These are phyloP conservation scores for Chaenocephalus aceratus DNA, from an alignment of 2,113 vertebrate species.

Conservation along the genomic window DNA sequence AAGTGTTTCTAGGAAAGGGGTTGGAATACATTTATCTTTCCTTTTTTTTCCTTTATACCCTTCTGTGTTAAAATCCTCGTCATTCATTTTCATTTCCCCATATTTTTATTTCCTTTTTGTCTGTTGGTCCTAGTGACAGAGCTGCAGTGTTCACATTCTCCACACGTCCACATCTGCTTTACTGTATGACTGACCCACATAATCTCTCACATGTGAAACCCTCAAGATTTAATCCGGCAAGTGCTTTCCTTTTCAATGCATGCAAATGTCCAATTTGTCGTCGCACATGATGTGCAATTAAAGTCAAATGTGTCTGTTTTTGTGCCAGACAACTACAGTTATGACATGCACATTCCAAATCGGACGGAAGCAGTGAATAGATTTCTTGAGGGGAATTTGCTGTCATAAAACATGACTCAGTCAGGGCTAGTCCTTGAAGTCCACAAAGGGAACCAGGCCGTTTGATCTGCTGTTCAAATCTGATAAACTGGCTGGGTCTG, in stretches of 20 bases:
- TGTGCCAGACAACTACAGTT: conserved; percentile 42
- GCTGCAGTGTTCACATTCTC: conserved; percentile 15
- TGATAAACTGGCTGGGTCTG: conserved; percentile 40
- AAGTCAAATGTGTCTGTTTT: conserved; percentile 57
- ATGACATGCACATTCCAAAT: conserved; percentile 66
- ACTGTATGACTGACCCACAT: conserved; percentile 32
- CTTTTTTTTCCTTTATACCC: neutral
- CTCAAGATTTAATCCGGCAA: conserved; percentile 35
- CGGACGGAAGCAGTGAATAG: conserved; percentile 47
- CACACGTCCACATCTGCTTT: neutral
- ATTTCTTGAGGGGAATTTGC: conserved; percentile 60
- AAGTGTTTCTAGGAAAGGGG: neutral
- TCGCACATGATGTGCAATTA: conserved; percentile 52
- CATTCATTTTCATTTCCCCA: neutral
- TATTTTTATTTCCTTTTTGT: neutral
- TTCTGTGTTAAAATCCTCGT: neutral
- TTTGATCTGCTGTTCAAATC: neutral
- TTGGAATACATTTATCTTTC: neutral
- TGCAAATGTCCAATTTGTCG: conserved; percentile 43
- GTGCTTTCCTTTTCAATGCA: conserved; percentile 28
- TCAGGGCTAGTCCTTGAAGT: conserved; percentile 40
- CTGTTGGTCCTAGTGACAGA: neutral
- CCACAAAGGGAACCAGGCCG: conserved; percentile 47
- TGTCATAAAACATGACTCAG: conserved; percentile 66
- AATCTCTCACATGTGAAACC: conserved; percentile 51